phyloP scores from a whole-genome alignment of 2,113 vertebrate species.

The Pantherophis guttatus region DNA sequence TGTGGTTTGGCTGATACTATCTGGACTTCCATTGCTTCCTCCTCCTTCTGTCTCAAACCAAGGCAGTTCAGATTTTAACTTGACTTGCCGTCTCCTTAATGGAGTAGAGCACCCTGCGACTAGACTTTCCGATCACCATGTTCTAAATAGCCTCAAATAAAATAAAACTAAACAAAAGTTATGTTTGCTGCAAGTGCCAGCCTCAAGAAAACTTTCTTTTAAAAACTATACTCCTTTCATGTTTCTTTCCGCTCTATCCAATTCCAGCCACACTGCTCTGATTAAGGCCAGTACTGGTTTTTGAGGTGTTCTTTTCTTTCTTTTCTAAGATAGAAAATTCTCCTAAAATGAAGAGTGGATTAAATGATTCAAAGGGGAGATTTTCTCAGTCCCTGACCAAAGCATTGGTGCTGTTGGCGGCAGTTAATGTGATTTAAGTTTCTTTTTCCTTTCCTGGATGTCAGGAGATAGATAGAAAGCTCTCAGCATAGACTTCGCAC shows the following conservation, averaged over 20 bases:
- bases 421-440: not conserved
- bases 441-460: conserved; percentile 11
- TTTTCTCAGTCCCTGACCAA: not conserved
- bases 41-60: not conserved
- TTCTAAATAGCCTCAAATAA: not conserved
- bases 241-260: not conserved
- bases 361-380: not conserved
- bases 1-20: not conserved
- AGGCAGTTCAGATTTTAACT: not conserved
- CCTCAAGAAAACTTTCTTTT: not conserved
- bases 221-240: not conserved
- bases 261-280: not conserved
- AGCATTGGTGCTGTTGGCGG: not conserved
- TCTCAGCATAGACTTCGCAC: not conserved
- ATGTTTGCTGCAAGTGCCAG: not conserved
- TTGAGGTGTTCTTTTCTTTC: not conserved
- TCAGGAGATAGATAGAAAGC: conserved; percentile 24
- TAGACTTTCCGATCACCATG: not conserved
- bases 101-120: not conserved
- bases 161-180: not conserved
- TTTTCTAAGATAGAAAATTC: not conserved
- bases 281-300: not conserved
- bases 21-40: not conserved
- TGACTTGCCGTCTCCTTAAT: not conserved
- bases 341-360: not conserved